Percentiles rank a stretch among this genome's conserved stretches.
phyloP scores from a whole-genome alignment of 2,888 invertebrate genomes.

The Seira ritae region DNA sequence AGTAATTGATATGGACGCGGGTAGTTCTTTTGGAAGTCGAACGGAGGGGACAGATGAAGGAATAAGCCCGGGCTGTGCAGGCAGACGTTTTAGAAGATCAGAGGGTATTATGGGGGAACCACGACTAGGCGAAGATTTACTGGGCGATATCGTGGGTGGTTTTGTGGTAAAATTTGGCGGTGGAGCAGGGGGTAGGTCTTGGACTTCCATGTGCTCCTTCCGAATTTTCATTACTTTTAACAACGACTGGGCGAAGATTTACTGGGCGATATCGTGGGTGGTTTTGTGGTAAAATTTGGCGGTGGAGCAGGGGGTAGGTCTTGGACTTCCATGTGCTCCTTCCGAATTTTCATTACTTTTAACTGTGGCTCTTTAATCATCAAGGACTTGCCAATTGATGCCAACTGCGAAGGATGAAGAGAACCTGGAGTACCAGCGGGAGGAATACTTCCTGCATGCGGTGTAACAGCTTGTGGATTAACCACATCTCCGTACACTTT shows the following conservation, averaged over 20 bases:
- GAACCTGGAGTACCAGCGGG: background rate
- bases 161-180: constrained; percentile 24
- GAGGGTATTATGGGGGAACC: constrained; percentile 20
- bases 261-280: constrained; percentile 40
- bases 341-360: constrained; percentile 60
- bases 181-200: constrained; percentile 1
- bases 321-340: constrained; percentile 60
- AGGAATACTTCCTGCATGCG: background rate
- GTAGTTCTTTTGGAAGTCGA: constrained; percentile 62
- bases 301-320: background rate
- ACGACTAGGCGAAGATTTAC: background rate
- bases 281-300: constrained; percentile 26
- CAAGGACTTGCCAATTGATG: constrained; percentile 46
- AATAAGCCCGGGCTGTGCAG: constrained; percentile 71
- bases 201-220: constrained; percentile 62
- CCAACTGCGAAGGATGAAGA: constrained; percentile 39
- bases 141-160: constrained; percentile 42
- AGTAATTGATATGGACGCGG: constrained; percentile 71
- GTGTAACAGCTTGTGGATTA: background rate
- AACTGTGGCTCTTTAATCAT: constrained; percentile 52
- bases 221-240: constrained; percentile 59
- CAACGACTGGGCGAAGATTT: constrained; percentile 1
- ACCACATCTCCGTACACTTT: constrained; percentile 28
- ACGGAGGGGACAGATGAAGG: constrained; percentile 49
- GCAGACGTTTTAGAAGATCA: constrained; percentile 61